Conservation (phyloP, 2,113 vertebrate genomes). For the Catharus minimus region DNA sequence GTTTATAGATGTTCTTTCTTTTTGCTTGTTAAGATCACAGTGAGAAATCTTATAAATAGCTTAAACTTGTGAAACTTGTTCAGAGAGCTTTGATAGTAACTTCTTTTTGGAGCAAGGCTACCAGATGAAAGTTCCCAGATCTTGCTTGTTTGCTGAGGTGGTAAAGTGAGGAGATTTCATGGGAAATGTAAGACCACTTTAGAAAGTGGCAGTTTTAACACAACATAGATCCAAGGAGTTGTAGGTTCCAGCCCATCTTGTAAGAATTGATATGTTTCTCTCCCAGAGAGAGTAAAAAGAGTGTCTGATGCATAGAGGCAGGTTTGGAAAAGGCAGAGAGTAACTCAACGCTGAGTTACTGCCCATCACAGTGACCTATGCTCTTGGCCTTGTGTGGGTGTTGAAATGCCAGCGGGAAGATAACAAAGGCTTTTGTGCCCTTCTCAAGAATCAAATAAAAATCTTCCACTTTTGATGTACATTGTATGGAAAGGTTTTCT, state of each 20-base stretch:
- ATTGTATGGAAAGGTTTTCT: not conserved
- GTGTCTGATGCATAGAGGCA: not conserved
- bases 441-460: not conserved
- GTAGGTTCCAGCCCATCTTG: not conserved
- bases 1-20: constrained; percentile 2
- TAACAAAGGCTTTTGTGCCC: not conserved
- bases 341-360: not conserved
- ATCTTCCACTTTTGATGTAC: not conserved
- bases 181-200: not conserved
- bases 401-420: not conserved
- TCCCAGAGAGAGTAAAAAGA: not conserved
- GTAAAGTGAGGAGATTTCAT: not conserved
- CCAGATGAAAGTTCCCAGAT: not conserved
- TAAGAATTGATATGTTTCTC: not conserved
- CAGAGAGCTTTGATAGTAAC: not conserved
- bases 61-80: constrained; percentile 4
- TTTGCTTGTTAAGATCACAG: not conserved
- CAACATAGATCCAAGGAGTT: not conserved
- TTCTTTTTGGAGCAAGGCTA: not conserved
- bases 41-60: constrained; percentile 1
- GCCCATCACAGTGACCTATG: not conserved
- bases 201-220: not conserved
- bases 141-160: not conserved
- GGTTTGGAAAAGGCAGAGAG: not conserved
- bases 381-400: not conserved